Conservation (phyloP, 2,113 vertebrate genomes). For the Gopherus flavomarginatus region DNA sequence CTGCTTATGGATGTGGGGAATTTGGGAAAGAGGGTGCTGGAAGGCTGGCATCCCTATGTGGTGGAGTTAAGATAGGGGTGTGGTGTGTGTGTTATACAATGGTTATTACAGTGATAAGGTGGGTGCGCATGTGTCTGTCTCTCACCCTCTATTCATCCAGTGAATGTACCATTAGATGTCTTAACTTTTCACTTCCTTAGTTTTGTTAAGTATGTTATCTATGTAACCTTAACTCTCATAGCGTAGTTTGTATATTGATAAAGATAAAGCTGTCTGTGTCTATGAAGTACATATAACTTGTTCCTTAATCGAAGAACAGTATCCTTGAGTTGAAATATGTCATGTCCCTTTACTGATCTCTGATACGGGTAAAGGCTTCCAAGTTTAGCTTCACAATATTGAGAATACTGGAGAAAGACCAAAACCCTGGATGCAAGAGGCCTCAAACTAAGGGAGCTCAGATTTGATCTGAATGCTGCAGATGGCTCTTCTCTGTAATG, state of each 20-base stretch:
- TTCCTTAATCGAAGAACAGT: background rate
- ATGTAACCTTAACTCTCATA: background rate
- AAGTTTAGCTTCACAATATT: background rate
- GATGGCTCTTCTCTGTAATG: background rate
- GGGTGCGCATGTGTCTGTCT: background rate
- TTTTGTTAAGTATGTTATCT: background rate
- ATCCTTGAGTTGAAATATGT: background rate
- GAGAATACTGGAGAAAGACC: background rate
- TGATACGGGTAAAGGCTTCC: background rate
- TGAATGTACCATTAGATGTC: too few species aligned
- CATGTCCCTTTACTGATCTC: background rate
- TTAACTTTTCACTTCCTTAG: background rate
- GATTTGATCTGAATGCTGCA: background rate
- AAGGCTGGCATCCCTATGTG: background rate
- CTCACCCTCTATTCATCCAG: too few species aligned
- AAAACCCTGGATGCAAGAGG: background rate
- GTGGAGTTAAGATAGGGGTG: background rate
- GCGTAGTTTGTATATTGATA: background rate
- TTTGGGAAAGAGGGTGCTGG: background rate
- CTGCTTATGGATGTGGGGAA: background rate
- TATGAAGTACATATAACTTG: background rate
- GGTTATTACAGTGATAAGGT: background rate
- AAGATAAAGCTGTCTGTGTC: background rate
- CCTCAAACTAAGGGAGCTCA: background rate
- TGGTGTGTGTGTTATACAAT: background rate